Evolutionary conservation across 2,888 invertebrate species (phyloP), one percentile per base, ranked within the genome.

Genomic region (Habroteleia sp.): DNA sequence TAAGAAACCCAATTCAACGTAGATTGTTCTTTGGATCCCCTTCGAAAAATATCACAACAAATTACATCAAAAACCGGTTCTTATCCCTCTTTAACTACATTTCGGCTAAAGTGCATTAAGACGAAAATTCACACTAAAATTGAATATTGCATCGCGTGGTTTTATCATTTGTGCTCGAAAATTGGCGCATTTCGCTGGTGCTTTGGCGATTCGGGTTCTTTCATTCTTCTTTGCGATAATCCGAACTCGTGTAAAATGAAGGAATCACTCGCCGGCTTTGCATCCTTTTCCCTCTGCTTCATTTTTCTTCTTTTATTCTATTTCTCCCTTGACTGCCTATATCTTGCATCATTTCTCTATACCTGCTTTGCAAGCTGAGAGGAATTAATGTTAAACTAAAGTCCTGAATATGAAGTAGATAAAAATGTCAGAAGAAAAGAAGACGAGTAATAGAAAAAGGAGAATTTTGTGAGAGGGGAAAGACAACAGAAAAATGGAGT

Each of bases 351-450:
- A 52, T 44, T 60, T 17, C 50, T 60, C 25, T 31, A 48, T 25
- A 74, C 39, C 58, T 48, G 63, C 58, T 69, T 72, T 66, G 37
- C 56, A 50, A 63, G 68, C 54, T 54, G 68, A 23, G 56, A 33
- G 74, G 52, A 72, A 79, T 79, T 79, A 76, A 76, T 77, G 72
- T 76, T 72, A 74, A 77, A 48, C 66, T 62, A 5, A 37, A 62
- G 54, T 27, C 31, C 54, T 48, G 41, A 48, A 63, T 25, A 25
- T 25, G 52, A 62, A 54, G 23, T 16, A 37, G 25, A 39, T 44
- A 46, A 52, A 54, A 62, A 29, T 31, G 46, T 31, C n/a, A n/a
- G n/a, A n/a, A n/a, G n/a, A n/a, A n/a, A n/a, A n/a, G n/a, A n/a
- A n/a, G n/a, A n/a, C n/a, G n/a, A n/a, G n/a, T n/a, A n/a, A n/a